Evolutionary conservation across 2,888 invertebrate genomes (phyloP).

Genomic region (Drosophila austrosaltans): DNA sequence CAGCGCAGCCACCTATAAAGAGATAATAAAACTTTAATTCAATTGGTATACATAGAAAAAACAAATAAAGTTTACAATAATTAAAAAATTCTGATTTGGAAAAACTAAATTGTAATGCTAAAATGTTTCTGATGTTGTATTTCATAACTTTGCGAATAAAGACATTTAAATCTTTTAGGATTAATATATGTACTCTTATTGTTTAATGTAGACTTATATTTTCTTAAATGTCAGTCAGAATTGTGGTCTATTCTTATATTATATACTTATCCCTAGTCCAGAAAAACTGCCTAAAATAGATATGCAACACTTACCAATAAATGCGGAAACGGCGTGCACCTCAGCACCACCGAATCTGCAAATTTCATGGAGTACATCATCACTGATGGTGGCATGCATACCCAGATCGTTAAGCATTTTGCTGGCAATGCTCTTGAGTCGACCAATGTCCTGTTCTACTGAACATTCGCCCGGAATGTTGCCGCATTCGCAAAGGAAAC

Average conservation of each 20-base stretch:
- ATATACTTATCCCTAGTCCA: too few relatives aligned
- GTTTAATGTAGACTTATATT: too few relatives aligned
- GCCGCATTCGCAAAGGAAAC: conserved; percentile 94
- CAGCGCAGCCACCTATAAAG: conserved; percentile 91
- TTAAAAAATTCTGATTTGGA: background rate
- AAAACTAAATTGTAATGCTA: too few relatives aligned
- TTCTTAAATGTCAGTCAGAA: too few relatives aligned
- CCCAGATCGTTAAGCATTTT: conserved; percentile 95
- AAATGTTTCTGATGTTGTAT: too few relatives aligned
- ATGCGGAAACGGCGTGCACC: conserved; percentile 96
- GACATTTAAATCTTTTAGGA: too few relatives aligned
- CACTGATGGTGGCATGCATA: conserved; percentile 90
- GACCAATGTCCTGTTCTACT: conserved; percentile 94
- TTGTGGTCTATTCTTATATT: too few relatives aligned
- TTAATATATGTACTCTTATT: too few relatives aligned
- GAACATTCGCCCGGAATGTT: conserved; percentile 95
- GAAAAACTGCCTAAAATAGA: background rate
- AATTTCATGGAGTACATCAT: conserved; percentile 97
- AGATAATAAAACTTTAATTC: background rate
- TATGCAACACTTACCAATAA: conserved; percentile 86
- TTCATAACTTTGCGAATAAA: too few relatives aligned
- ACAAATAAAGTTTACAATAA: background rate
- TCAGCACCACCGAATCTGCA: conserved; percentile 97
- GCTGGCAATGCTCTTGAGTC: conserved; percentile 89
- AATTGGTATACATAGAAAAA: too few relatives aligned